Conservation (phyloP, 2,113 vertebrate genomes). For the Silurus glanis region DNA sequence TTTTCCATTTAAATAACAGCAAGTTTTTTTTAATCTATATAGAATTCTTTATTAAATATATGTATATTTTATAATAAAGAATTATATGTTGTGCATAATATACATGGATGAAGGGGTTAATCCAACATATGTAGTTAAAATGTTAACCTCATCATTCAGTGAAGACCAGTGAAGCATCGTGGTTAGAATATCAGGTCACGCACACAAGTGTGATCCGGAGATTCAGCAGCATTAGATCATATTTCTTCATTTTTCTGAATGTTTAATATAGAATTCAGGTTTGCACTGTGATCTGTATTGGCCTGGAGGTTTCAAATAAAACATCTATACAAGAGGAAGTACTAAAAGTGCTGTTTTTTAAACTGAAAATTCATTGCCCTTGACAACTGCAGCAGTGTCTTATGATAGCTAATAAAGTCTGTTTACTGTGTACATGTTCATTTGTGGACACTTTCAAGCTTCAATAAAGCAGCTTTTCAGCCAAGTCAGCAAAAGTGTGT, state of each 20-base stretch:
- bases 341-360: background rate
- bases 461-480: background rate
- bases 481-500: background rate
- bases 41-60: no score
- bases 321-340: background rate
- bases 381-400: background rate
- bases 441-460: background rate
- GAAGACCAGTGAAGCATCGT: background rate
- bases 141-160: background rate
- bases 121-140: background rate
- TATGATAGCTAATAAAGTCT: background rate
- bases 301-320: background rate
- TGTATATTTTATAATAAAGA: background rate
- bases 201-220: background rate
- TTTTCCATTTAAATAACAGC: background rate
- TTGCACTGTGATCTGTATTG: background rate
- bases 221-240: background rate
- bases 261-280: background rate
- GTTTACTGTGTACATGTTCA: background rate
- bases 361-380: background rate
- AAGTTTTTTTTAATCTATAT: background rate
- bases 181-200: background rate
- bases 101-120: background rate
- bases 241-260: background rate
- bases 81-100: background rate